These are phyloP conservation scores for Paramisgurnus dabryanus DNA, from an alignment of 2,113 vertebrate genomes.

Conservation along the genomic window DNA sequence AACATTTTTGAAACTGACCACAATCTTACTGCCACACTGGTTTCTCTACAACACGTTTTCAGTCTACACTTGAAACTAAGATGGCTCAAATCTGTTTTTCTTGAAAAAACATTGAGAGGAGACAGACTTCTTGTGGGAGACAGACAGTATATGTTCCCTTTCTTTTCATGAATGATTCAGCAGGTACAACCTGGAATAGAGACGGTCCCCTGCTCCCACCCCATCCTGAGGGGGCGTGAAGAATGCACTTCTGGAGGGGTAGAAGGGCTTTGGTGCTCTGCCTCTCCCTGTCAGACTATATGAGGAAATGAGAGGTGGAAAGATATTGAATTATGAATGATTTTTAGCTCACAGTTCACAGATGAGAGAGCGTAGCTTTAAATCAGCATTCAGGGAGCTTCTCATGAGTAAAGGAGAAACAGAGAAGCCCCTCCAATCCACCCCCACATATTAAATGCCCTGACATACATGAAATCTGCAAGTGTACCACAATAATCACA, in stretches of 20 bases:
- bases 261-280: constrained; percentile 12
- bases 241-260: constrained; percentile 18
- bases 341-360: constrained; percentile 54
- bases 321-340: constrained; percentile 61
- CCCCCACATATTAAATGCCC: constrained; percentile 29
- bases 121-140: constrained; percentile 41
- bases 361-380: constrained; percentile 45
- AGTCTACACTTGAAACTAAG: constrained; percentile 28
- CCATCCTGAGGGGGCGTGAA: constrained; percentile 27
- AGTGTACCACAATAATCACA: constrained; percentile 3
- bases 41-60: constrained; percentile 28
- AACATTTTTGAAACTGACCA: constrained; percentile 21
- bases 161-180: constrained; percentile 57
- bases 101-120: constrained; percentile 4
- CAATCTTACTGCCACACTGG: constrained; percentile 25
- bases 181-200: constrained; percentile 44
- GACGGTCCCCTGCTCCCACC: constrained; percentile 29
- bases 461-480: constrained; percentile 17
- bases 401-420: constrained; percentile 18
- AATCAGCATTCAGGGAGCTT: constrained; percentile 52
- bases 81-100: constrained; percentile 38
- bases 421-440: neutral
- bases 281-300: constrained; percentile 29
- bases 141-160: constrained; percentile 28
- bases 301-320: constrained; percentile 47